Evolutionary conservation across 2,113 vertebrate genomes (phyloP).

Genomic region (Alethe castanea): DNA sequence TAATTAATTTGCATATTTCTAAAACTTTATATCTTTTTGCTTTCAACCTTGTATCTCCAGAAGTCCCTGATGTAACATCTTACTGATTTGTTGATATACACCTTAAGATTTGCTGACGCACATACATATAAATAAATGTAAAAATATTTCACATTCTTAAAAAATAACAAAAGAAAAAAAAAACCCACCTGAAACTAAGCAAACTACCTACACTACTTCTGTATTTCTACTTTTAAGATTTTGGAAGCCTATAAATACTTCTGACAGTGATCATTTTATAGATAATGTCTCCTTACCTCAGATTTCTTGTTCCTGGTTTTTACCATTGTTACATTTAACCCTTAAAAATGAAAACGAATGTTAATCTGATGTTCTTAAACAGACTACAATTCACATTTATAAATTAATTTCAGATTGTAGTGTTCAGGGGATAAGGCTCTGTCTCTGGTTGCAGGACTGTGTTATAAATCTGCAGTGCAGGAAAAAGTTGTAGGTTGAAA

Average conservation of each 20-base stretch:
- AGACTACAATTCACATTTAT: background rate
- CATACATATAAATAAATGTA: background rate
- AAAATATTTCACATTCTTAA: background rate
- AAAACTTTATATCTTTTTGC: background rate
- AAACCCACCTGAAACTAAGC: background rate
- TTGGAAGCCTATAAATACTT: background rate
- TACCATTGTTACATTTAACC: background rate
- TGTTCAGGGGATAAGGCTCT: background rate
- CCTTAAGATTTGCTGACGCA: background rate
- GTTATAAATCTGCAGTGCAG: background rate
- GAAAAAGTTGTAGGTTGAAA: background rate
- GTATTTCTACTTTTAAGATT: background rate
- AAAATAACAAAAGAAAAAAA: background rate
- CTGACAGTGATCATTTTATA: background rate
- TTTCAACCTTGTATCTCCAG: background rate
- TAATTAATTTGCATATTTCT: background rate
- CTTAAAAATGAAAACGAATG: constrained; percentile 36
- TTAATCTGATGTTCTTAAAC: background rate
- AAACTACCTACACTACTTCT: background rate
- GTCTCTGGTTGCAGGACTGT: background rate
- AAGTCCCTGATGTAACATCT: background rate
- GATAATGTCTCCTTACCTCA: constrained; percentile 62
- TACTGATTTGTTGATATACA: background rate
- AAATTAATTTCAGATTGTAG: background rate
- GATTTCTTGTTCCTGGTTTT: background rate